phyloP scores from a whole-genome alignment of 2,797 vertebrate genomes.

The Enteromius paludinosus region DNA sequence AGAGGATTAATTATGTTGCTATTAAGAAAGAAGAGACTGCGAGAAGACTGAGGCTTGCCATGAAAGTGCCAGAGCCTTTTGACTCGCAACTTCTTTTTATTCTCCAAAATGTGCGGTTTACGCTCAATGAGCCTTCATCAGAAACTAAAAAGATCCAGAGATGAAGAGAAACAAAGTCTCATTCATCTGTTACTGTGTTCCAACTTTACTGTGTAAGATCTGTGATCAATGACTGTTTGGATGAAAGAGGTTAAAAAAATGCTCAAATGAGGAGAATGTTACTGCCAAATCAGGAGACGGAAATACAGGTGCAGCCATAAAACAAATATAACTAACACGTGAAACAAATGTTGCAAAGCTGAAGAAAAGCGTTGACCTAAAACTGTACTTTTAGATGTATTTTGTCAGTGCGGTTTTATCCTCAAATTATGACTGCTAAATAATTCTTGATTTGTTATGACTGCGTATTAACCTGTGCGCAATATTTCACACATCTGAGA shows the following conservation, averaged over 20 bases:
- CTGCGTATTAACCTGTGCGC: neutral
- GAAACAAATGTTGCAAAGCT: neutral
- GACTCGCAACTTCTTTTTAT: conserved; percentile 66
- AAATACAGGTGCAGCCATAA: conserved; percentile 8
- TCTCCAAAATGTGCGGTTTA: conserved; percentile 80
- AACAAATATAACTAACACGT: neutral
- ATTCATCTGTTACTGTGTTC: conserved; percentile 51
- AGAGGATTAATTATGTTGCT: conserved; percentile 85
- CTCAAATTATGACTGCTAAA: neutral
- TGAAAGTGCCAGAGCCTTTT: conserved; percentile 74
- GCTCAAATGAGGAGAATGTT: conserved; percentile 25
- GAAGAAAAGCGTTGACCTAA: neutral
- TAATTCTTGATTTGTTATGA: conserved; percentile 13
- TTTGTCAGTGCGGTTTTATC: neutral
- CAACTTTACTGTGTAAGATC: conserved; percentile 50
- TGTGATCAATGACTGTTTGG: conserved; percentile 47
- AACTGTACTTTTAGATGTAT: neutral
- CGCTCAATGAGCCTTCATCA: conserved; percentile 79
- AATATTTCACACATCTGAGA: neutral
- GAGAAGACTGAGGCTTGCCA: conserved; percentile 76
- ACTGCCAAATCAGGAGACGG: conserved; percentile 20
- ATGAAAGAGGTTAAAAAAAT: conserved; percentile 54
- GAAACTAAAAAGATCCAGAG: conserved; percentile 70
- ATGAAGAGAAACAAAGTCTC: conserved; percentile 68
- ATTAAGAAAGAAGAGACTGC: conserved; percentile 76